These are phyloP conservation scores for Xenopus petersii DNA, from an alignment of 2,797 vertebrate genomes.

Conservation along the genomic window DNA sequence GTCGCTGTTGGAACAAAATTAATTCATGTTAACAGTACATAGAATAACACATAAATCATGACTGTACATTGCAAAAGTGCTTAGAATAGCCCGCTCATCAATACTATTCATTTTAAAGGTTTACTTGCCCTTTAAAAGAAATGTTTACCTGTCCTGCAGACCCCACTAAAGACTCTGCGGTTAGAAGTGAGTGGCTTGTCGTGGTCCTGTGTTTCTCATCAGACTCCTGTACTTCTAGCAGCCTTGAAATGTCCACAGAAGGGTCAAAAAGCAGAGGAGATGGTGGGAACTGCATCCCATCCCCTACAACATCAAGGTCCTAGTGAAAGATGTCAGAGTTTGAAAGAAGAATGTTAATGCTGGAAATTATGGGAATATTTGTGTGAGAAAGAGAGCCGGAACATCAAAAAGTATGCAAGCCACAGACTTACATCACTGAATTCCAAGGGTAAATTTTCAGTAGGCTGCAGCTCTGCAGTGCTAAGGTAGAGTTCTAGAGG, in stretches of 20 bases:
- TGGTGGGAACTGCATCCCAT: constrained; percentile 88
- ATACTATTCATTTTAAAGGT: no score
- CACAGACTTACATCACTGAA: constrained; percentile 86
- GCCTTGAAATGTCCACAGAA: constrained; percentile 79
- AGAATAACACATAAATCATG: no score
- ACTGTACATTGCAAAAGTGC: no score
- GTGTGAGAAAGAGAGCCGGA: neutral
- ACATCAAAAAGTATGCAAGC: constrained; percentile 8
- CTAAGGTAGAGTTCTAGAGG: constrained; percentile 91
- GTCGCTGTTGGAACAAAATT: no score
- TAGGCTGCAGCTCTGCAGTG: constrained; percentile 93
- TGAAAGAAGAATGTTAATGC: neutral
- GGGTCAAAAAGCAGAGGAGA: constrained; percentile 93
- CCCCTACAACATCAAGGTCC: constrained; percentile 94
- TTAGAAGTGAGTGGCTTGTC: neutral
- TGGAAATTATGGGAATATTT: no score
- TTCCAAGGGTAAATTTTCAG: constrained; percentile 90
- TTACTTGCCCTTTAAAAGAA: no score
- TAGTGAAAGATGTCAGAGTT: constrained; percentile 51
- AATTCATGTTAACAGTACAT: no score
- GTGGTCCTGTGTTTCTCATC: constrained; percentile 57
- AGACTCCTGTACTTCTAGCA: constrained; percentile 79
- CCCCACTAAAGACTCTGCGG: neutral
- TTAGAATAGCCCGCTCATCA: no score
- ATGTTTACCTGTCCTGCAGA: constrained; percentile 36